Evolutionary conservation across 2,888 invertebrate species (phyloP).

Genomic region (Noctua pronuba): DNA sequence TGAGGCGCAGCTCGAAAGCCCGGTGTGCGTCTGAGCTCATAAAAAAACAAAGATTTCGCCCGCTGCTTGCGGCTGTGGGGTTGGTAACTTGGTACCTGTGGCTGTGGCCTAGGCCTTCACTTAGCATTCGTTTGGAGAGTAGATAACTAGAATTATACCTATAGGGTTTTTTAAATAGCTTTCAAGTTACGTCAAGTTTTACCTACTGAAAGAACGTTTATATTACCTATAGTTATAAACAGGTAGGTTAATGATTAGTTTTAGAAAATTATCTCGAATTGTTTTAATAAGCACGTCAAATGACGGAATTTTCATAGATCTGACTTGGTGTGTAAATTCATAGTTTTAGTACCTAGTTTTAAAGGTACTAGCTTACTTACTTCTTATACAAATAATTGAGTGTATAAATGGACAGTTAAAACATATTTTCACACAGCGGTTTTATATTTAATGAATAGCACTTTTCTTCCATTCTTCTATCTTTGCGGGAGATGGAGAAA

Average conservation of each 20-base stretch:
- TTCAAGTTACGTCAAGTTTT: neutral
- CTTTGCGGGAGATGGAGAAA: neutral
- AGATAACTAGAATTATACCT: neutral
- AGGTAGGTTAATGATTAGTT: conserved; percentile 1
- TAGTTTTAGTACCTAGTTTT: neutral
- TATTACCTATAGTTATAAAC: neutral
- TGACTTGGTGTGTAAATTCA: neutral
- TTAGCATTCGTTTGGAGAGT: neutral
- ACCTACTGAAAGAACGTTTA: conserved; percentile 1
- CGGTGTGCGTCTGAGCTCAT: neutral
- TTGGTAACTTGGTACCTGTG: neutral
- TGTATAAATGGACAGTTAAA: neutral
- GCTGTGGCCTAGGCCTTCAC: neutral
- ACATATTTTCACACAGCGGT: neutral
- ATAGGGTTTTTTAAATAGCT: neutral
- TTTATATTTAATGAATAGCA: neutral
- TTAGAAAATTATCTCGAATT: neutral
- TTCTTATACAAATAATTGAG: neutral
- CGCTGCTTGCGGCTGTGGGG: neutral
- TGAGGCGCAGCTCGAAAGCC: neutral
- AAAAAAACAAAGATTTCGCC: neutral
- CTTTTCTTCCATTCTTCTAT: too few relatives aligned
- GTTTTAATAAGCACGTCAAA: neutral
- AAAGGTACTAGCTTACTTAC: neutral
- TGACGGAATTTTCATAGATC: neutral